A percentile compares a stretch with the other conserved stretches of the same genome.
phyloP scores from a whole-genome alignment of 2,797 vertebrate species.

The Lepus townsendii region DNA sequence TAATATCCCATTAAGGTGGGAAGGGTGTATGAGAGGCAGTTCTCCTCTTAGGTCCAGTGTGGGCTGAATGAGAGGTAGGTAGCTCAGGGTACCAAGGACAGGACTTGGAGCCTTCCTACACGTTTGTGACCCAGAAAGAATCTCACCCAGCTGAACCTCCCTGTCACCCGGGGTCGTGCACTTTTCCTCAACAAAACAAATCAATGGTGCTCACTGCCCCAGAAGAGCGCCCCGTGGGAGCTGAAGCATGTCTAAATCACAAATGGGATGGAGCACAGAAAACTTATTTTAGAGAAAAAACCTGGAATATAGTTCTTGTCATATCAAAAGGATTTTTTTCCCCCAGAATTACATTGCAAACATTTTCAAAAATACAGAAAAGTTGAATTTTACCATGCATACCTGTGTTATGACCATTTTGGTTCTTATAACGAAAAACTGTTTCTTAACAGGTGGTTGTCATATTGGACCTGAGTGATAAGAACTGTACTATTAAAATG shows the following conservation, averaged over 20 bases:
- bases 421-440: background rate
- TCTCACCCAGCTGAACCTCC: background rate
- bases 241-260: background rate
- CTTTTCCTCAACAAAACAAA: background rate
- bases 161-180: background rate
- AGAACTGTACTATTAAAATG: background rate
- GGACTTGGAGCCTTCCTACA: background rate
- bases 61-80: background rate
- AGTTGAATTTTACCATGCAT: constrained; percentile 7
- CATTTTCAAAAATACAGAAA: constrained; percentile 27
- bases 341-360: background rate
- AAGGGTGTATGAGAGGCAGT: background rate
- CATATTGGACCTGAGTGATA: background rate
- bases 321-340: background rate
- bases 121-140: background rate
- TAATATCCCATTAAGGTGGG: background rate
- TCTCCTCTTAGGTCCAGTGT: background rate
- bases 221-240: background rate
- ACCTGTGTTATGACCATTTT: background rate
- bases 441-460: background rate
- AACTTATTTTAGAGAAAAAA: background rate
- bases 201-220: background rate
- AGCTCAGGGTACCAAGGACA: background rate
- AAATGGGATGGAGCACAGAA: background rate
- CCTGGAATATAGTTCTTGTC: background rate